phyloP scores from a whole-genome alignment of 92 coral and sea anemone species.

The Parazoanthus atlanticus region DNA sequence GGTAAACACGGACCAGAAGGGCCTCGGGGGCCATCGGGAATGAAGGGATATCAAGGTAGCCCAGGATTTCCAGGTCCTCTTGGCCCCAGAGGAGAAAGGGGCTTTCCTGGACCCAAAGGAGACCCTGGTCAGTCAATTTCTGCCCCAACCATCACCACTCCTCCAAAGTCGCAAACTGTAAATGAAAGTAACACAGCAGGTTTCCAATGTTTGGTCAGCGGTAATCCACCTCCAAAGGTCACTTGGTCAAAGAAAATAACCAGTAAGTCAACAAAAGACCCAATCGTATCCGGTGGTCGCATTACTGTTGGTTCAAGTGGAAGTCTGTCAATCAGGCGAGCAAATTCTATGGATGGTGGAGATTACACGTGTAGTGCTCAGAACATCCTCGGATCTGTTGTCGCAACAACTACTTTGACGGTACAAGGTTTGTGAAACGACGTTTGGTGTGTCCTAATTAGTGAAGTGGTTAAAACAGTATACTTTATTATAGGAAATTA shows the following conservation, averaged over 20 bases:
- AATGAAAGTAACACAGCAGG: slow-evolving; percentile 59
- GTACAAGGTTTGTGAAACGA: slow-evolving; percentile 60
- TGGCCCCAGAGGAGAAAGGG: slow-evolving; percentile 67
- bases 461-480: background rate
- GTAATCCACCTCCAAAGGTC: slow-evolving; percentile 72
- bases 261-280: background rate
- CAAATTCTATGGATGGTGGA: slow-evolving; percentile 55
- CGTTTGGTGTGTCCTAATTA: background rate
- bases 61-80: slow-evolving; percentile 51
- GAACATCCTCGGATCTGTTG: slow-evolving; percentile 60
- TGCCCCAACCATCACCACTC: slow-evolving; percentile 58
- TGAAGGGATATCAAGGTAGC: slow-evolving; percentile 35
- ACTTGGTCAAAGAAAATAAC: slow-evolving; percentile 62
- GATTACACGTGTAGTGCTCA: slow-evolving; percentile 58
- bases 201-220: slow-evolving; percentile 64
- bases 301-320: slow-evolving; percentile 36
- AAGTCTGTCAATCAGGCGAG: slow-evolving; percentile 41
- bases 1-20: slow-evolving; percentile 57
- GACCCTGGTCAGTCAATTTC: slow-evolving; percentile 64
- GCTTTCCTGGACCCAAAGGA: slow-evolving; percentile 71
- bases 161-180: slow-evolving; percentile 53
- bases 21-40: slow-evolving; percentile 53
- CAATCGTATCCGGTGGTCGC: slow-evolving; percentile 9
- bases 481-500: too few species aligned
- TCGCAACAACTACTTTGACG: slow-evolving; percentile 46